phyloP scores from a whole-genome alignment of 2,797 vertebrate species.

The Pempheris klunzingeri region DNA sequence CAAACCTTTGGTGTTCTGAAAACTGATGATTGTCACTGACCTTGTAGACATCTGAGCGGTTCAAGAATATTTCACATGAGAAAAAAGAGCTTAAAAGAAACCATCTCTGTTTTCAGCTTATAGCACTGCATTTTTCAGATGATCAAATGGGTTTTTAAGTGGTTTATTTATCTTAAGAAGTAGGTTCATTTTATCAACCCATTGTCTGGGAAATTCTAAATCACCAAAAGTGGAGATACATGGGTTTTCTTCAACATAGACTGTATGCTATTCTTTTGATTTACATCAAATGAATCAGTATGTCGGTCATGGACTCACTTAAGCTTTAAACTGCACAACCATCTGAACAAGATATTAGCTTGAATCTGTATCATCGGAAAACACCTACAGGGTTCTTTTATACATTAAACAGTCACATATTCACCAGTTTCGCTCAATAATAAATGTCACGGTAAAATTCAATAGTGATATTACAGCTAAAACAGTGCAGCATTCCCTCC shows the following conservation, averaged over 20 bases:
- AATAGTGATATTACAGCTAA: background rate
- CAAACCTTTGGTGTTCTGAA: background rate
- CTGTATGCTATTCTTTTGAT: background rate
- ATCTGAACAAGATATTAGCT: background rate
- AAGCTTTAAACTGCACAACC: background rate
- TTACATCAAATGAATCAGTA: background rate
- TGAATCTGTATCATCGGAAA: background rate
- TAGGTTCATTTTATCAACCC: background rate
- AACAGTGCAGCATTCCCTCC: conserved; percentile 4
- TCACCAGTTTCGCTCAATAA: too few relatives aligned
- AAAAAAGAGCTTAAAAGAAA: background rate
- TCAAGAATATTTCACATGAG: conserved; percentile 13
- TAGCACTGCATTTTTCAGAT: background rate
- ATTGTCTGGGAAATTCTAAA: background rate
- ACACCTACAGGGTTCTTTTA: background rate
- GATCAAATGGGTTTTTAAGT: background rate
- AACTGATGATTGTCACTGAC: conserved; percentile 16
- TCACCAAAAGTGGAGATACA: background rate
- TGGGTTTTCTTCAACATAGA: background rate
- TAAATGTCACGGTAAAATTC: too few relatives aligned
- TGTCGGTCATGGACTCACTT: background rate
- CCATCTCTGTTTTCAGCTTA: background rate
- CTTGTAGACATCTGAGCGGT: background rate
- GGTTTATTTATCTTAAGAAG: background rate
- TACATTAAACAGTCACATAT: background rate